A percentile compares a stretch with the other conserved stretches of the same genome.
Conservation (phyloP, 1,140 invertebrate genomes). For the Halesus radiatus region DNA sequence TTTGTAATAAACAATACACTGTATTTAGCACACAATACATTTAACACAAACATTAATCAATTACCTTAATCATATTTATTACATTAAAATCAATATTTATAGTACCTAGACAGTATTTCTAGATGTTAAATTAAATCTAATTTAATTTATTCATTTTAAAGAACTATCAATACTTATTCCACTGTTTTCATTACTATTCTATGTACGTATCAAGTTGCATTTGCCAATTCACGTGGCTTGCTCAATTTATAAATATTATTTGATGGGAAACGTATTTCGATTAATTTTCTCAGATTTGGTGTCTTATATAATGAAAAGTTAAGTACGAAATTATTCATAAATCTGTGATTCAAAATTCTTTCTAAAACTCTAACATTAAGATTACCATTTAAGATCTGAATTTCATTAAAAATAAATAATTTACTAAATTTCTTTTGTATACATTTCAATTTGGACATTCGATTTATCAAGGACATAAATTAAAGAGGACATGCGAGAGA, state of each 20-base stretch:
- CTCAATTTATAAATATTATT: background rate
- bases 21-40: slow-evolving; percentile 58
- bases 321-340: background rate
- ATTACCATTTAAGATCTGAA: too few relatives aligned
- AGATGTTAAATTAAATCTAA: slow-evolving; percentile 52
- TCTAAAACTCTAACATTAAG: too few relatives aligned
- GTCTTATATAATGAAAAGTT: slow-evolving; percentile 18
- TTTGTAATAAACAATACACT: slow-evolving; percentile 58
- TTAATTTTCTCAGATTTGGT: slow-evolving; percentile 11
- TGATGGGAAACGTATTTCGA: background rate
- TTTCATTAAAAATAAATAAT: too few relatives aligned
- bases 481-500: too few relatives aligned
- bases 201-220: slow-evolving; percentile 52
- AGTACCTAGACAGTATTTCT: slow-evolving; percentile 46
- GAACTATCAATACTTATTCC: slow-evolving; percentile 52
- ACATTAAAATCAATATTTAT: slow-evolving; percentile 58
- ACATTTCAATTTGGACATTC: too few relatives aligned
- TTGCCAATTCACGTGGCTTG: background rate
- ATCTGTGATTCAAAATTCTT: too few relatives aligned
- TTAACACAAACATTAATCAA: slow-evolving; percentile 58
- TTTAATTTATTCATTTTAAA: slow-evolving; percentile 52
- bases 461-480: too few relatives aligned
- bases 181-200: slow-evolving; percentile 41
- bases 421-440: too few relatives aligned
- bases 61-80: slow-evolving; percentile 56